Conservation (phyloP, 2,797 vertebrate genomes). For the Coccyzus lansbergi region DNA sequence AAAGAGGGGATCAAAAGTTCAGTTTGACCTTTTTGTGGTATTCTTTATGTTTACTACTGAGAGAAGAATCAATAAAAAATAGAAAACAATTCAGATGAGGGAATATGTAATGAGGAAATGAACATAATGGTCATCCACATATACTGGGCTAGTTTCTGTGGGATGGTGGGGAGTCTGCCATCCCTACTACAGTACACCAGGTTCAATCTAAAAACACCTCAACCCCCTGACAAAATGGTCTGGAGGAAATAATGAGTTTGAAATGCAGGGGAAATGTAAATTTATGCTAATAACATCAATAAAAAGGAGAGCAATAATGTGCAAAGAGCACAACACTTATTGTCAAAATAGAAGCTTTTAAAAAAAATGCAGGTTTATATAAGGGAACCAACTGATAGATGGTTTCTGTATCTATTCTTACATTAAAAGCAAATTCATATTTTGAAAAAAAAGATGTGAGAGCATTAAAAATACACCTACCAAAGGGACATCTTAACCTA, state of each 20-base stretch:
- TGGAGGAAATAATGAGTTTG: background rate
- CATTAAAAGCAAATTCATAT: background rate
- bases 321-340: background rate
- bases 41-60: background rate
- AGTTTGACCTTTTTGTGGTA: slow-evolving; percentile 11
- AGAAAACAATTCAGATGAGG: background rate
- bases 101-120: background rate
- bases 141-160: background rate
- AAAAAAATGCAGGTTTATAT: background rate
- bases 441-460: background rate
- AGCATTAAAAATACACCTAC: background rate
- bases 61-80: background rate
- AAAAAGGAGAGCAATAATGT: background rate
- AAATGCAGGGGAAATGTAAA: background rate
- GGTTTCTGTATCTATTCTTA: background rate
- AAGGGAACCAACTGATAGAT: background rate
- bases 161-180: background rate
- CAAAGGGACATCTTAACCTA: background rate
- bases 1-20: background rate
- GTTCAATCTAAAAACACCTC: background rate
- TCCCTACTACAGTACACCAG: background rate
- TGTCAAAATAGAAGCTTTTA: background rate
- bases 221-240: too few relatives aligned
- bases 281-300: background rate
- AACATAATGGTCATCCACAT: background rate